Conservation (phyloP, 2,888 invertebrate genomes). For the Mesochorus sp. region DNA sequence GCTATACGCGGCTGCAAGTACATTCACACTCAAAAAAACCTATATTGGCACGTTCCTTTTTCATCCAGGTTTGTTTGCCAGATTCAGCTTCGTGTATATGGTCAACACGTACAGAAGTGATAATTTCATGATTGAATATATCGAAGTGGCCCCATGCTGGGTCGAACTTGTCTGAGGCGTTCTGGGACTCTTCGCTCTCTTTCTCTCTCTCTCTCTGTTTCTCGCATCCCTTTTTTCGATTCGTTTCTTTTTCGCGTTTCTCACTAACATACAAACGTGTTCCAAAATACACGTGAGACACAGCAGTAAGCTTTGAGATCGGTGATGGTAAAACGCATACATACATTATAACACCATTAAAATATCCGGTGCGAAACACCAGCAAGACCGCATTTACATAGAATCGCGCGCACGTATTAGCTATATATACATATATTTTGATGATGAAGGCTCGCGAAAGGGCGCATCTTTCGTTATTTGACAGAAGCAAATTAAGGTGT, state of each 20-base stretch:
- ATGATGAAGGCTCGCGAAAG: not conserved
- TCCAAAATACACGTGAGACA: not conserved
- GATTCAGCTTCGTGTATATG: too few relatives aligned
- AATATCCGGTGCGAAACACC: slow-evolving; percentile 75
- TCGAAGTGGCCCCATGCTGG: slow-evolving; percentile 79
- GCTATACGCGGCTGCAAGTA: too few relatives aligned
- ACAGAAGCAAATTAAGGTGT: not conserved
- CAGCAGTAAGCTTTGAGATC: slow-evolving; percentile 59
- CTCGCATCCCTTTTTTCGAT: slow-evolving; percentile 11
- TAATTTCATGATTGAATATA: slow-evolving; percentile 82
- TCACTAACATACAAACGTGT: slow-evolving; percentile 25
- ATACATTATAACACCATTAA: slow-evolving; percentile 81
- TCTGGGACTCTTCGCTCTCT: slow-evolving; percentile 49
- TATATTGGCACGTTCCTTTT: too few relatives aligned
- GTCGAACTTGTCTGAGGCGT: slow-evolving; percentile 76
- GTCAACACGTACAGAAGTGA: slow-evolving; percentile 80
- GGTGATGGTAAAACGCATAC: slow-evolving; percentile 78
- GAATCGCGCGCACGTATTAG: slow-evolving; percentile 49
- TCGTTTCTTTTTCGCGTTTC: slow-evolving; percentile 9
- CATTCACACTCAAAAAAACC: too few relatives aligned
- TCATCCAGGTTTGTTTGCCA: too few relatives aligned
- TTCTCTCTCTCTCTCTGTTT: slow-evolving; percentile 8
- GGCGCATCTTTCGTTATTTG: not conserved
- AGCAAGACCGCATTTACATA: slow-evolving; percentile 72
- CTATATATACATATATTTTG: slow-evolving; percentile 2